Evolutionary conservation across 2,797 vertebrate genomes (phyloP), one percentile per base, ranked within the genome.

Genomic region (Poeciliopsis infans): DNA sequence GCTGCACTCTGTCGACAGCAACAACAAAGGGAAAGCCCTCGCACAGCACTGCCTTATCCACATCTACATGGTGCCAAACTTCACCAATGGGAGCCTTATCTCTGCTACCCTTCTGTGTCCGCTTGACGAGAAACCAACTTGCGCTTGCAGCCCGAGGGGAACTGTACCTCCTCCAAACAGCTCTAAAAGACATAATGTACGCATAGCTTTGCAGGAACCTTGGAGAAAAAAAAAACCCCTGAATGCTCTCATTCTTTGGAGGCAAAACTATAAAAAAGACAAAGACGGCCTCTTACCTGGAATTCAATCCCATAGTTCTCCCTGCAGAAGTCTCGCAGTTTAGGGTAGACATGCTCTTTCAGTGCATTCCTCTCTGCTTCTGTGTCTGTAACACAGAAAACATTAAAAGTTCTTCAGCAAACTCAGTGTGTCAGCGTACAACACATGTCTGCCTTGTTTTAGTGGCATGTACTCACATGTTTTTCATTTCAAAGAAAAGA

Each of bases 291-390:
- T 47, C 15, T 94, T 95, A 99, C 98, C 97, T 99, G 98, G 93
- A 99, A 99, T 95, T 99, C 98, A 92, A 99, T 95, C 73, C 98
- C 98, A 90, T 99, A 99, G 93, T 98, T 99, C 95, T 99, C 98
- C 92, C 98, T 96, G 96, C 98, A 99, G 96, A 99, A 99, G 95
- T 99, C 98, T 86, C 98, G 96, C 83, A 99, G 94, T 88, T 99
- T 99, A 76, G 98, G 98, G 92, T 98, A 99, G 75, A 99, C 97
- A 4, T 99, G 97, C 90, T 99, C 97, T 93, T 97, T 97, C 73
- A 99, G 94, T 3, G 97, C 97, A 0, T 95, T 97, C 89, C 98
- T 97, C 95, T 99, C 98, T 53, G 98, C 98, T 92, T 97, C 96
- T 3, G 98, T 99, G 94, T 99, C 98, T 99, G 95, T 88, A 83